Evolutionary conservation across 1,140 invertebrate species (phyloP).

Genomic region (Drosophila pseudoananassae): DNA sequence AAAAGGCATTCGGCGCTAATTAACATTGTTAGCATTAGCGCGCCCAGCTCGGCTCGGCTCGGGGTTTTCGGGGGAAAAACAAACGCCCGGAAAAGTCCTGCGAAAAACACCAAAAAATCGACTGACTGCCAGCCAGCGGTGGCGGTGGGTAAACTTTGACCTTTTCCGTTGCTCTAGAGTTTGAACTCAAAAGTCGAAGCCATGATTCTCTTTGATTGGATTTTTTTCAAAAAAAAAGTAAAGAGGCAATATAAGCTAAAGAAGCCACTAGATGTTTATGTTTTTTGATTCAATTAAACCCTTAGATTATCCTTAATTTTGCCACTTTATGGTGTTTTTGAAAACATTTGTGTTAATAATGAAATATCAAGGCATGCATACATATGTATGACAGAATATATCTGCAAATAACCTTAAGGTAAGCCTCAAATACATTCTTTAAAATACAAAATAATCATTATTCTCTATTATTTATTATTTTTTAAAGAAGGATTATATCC

Average conservation of each 20-base stretch:
- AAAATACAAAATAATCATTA: no score
- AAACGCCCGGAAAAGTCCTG: conserved; percentile 1
- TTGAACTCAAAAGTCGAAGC: not conserved
- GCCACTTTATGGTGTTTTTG: no score
- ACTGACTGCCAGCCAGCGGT: not conserved
- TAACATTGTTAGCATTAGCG: conserved; percentile 58
- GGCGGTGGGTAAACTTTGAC: conserved; percentile 39
- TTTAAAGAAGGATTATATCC: not conserved
- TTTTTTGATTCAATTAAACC: no score
- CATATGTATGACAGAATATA: no score
- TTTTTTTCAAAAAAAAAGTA: not conserved
- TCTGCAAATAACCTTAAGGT: no score
- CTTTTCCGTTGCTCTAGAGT: conserved; percentile 10
- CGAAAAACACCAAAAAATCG: conserved; percentile 8
- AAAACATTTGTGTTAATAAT: no score
- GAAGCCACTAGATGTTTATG: no score
- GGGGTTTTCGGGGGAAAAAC: not conserved
- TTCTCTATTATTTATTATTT: no score
- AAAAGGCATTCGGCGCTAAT: conserved; percentile 54
- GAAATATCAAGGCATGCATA: no score
- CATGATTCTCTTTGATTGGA: conserved; percentile 23
- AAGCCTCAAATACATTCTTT: no score
- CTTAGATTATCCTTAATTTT: no score
- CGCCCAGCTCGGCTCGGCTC: not conserved
- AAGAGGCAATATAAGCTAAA: not conserved